Evolutionary conservation across 2,888 invertebrate genomes (phyloP).

Genomic region (Lasiommata megera): DNA sequence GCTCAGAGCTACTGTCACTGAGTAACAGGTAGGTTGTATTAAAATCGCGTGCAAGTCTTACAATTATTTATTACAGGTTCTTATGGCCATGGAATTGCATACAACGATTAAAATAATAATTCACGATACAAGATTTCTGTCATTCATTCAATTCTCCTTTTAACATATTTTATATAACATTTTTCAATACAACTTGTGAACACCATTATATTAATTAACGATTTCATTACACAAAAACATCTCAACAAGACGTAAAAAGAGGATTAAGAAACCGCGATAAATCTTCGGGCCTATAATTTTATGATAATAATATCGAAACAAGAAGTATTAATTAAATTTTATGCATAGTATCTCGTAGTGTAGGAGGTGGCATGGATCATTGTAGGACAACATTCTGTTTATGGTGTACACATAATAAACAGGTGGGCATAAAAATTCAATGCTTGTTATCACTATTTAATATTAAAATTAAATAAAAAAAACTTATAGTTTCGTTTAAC

Average conservation of each 20-base stretch:
- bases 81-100: neutral
- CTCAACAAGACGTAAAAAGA: neutral
- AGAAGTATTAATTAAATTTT: conserved; percentile 62
- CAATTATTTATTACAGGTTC: neutral
- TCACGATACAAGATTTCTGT: neutral
- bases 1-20: too few relatives aligned
- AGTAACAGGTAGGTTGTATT: too few relatives aligned
- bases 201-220: neutral
- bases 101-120: neutral
- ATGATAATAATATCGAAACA: conserved; percentile 61
- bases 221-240: neutral
- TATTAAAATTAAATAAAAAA: neutral
- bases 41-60: neutral
- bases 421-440: conserved; percentile 34
- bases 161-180: neutral
- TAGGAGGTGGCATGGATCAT: conserved; percentile 56
- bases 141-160: neutral
- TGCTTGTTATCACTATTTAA: conserved; percentile 27
- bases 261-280: conserved; percentile 7
- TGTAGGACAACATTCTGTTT: conserved; percentile 68
- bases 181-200: neutral
- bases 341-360: conserved; percentile 46
- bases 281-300: conserved; percentile 43
- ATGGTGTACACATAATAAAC: conserved; percentile 43
- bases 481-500: conserved; percentile 19